Evolutionary conservation across 2,113 vertebrate species (phyloP).

Genomic region (Bolborhynchus lineola): DNA sequence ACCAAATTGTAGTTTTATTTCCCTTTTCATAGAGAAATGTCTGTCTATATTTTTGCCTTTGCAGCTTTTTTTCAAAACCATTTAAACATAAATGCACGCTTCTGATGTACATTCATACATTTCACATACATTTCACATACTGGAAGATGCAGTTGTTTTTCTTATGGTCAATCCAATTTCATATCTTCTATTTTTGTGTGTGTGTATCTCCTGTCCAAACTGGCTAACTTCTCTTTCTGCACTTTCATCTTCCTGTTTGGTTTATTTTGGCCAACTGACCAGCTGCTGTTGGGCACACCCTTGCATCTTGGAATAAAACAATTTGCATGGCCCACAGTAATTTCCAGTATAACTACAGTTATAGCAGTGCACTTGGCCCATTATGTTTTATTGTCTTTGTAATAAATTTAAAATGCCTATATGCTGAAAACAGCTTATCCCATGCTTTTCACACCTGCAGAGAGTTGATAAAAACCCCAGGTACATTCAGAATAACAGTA

Average conservation of each 20-base stretch:
- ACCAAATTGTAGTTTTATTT: not conserved
- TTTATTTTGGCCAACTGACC: not conserved
- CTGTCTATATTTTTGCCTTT: not conserved
- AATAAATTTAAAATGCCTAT: not conserved
- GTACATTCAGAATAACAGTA: not conserved
- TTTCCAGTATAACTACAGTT: not conserved
- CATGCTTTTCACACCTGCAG: not conserved
- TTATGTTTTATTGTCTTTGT: not conserved
- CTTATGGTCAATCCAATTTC: accelerated
- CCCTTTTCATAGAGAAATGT: not conserved
- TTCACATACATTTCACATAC: not conserved
- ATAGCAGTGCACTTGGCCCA: not conserved
- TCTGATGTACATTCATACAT: not conserved
- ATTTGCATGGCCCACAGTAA: not conserved
- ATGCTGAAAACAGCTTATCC: not conserved
- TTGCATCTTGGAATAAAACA: not conserved
- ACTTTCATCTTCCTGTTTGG: not conserved
- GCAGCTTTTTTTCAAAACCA: not conserved
- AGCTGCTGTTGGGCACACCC: not conserved
- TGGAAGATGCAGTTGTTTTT: not conserved
- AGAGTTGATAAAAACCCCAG: not conserved
- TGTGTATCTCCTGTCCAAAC: not conserved
- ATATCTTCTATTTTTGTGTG: not conserved
- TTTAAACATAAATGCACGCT: not conserved
- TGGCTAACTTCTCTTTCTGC: not conserved